A percentile compares a stretch with the other conserved stretches of the same genome.
These are phyloP conservation scores for Heliconius ismenius DNA, from an alignment of 2,888 invertebrate species.

Conservation along the genomic window DNA sequence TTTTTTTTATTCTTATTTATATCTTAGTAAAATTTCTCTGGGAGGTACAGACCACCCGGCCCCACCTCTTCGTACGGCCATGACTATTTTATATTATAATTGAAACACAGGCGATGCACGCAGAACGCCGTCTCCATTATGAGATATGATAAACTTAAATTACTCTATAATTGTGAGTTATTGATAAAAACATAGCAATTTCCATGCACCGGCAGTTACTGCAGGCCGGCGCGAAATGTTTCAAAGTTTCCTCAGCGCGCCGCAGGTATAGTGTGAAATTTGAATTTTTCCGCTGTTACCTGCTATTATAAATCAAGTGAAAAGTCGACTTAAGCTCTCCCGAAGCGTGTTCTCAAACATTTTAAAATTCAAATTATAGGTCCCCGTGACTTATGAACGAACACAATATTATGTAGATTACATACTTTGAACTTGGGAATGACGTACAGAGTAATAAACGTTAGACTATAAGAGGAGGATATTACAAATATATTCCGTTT, in stretches of 20 bases:
- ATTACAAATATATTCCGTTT: background rate
- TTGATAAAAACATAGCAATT: constrained; percentile 33
- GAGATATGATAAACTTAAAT: constrained; percentile 1
- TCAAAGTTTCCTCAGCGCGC: constrained; percentile 51
- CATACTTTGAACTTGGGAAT: constrained; percentile 27
- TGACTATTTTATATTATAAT: background rate
- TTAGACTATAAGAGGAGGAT: constrained; percentile 1
- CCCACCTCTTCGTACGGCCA: too few relatives aligned
- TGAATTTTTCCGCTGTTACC: constrained; percentile 80
- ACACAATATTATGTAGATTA: constrained; percentile 43
- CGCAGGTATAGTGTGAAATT: constrained; percentile 65
- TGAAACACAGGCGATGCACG: background rate
- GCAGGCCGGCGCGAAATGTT: constrained; percentile 60
- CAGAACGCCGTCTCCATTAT: background rate
- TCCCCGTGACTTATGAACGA: constrained; percentile 45
- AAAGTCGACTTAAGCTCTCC: constrained; percentile 75
- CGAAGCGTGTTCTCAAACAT: constrained; percentile 69
- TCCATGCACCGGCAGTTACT: constrained; percentile 54
- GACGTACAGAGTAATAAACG: constrained; percentile 13
- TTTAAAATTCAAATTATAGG: constrained; percentile 78
- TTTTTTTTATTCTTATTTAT: too few relatives aligned
- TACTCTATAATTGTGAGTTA: constrained; percentile 32
- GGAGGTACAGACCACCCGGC: too few relatives aligned
- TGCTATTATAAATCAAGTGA: constrained; percentile 77
- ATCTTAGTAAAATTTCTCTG: too few relatives aligned